phyloP scores from a whole-genome alignment of 1,140 invertebrate species.

The Drosophila oshimai region DNA sequence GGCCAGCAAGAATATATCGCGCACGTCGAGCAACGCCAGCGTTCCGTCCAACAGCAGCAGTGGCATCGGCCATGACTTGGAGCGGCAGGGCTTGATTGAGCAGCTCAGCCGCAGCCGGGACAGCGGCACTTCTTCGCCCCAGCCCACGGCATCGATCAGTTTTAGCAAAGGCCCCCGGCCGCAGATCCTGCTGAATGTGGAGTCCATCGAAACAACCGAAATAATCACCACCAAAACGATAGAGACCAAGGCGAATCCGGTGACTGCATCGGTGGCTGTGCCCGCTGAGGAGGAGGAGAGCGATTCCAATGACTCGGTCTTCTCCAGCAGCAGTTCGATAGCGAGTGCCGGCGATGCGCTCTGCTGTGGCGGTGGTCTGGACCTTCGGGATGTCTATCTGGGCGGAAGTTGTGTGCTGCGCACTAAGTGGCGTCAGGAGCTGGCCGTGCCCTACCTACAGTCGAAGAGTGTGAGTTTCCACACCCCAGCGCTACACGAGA shows the following conservation, averaged over 20 bases:
- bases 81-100: constrained; percentile 58
- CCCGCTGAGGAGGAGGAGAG: constrained; percentile 69
- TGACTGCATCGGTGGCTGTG: constrained; percentile 1
- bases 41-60: constrained; percentile 77
- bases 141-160: constrained; percentile 52
- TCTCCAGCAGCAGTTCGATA: constrained; percentile 79
- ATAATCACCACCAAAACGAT: constrained; percentile 77
- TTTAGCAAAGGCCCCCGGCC: constrained; percentile 56
- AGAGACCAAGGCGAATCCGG: constrained; percentile 53
- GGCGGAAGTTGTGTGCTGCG: constrained; percentile 99
- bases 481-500: constrained; percentile 72
- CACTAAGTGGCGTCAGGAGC: constrained; percentile 93
- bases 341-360: constrained; percentile 61
- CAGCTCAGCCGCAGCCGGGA: constrained; percentile 69
- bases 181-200: constrained; percentile 73
- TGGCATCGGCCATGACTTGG: constrained; percentile 58
- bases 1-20: constrained; percentile 76
- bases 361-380: constrained; percentile 48
- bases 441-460: constrained; percentile 95
- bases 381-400: constrained; percentile 84
- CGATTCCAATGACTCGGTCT: constrained; percentile 82
- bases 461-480: constrained; percentile 92
- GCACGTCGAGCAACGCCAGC: constrained; percentile 79
- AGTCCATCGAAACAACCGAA: constrained; percentile 79
- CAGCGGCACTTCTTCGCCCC: constrained; percentile 81